Conservation (phyloP, 2,888 invertebrate species). For the Limnephilus auricula region DNA sequence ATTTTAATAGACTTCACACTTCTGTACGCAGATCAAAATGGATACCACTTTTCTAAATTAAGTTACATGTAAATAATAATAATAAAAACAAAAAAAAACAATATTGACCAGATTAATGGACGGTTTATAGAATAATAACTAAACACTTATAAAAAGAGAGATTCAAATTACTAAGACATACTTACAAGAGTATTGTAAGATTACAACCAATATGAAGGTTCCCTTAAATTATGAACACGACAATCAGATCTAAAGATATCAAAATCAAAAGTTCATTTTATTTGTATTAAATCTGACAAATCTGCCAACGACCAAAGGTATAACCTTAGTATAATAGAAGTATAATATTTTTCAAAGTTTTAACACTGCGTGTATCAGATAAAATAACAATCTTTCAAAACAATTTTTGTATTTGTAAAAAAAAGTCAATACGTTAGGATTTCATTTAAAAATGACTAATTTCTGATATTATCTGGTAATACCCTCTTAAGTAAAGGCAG, state of each 20-base stretch:
- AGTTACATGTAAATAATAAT: constrained; percentile 48
- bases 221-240: neutral
- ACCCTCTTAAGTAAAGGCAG: too few species aligned
- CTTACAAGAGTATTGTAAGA: neutral
- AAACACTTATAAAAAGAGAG: constrained; percentile 49
- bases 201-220: neutral
- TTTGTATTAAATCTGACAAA: neutral
- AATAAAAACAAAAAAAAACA: neutral
- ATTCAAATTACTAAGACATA: constrained; percentile 36
- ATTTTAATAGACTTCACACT: constrained; percentile 24
- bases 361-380: too few species aligned
- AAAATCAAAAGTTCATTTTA: too few species aligned
- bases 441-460: too few species aligned
- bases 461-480: too few species aligned
- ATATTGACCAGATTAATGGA: constrained; percentile 66
- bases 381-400: too few species aligned
- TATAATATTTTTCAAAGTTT: too few species aligned
- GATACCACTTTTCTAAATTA: constrained; percentile 26
- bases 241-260: neutral
- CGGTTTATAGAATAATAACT: constrained; percentile 61
- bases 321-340: too few species aligned
- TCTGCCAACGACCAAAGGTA: too few species aligned
- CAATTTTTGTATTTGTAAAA: too few species aligned
- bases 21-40: neutral
- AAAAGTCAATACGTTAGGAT: too few species aligned